phyloP scores from a whole-genome alignment of 2,888 invertebrate species.

The Willowsia nigromaculata region DNA sequence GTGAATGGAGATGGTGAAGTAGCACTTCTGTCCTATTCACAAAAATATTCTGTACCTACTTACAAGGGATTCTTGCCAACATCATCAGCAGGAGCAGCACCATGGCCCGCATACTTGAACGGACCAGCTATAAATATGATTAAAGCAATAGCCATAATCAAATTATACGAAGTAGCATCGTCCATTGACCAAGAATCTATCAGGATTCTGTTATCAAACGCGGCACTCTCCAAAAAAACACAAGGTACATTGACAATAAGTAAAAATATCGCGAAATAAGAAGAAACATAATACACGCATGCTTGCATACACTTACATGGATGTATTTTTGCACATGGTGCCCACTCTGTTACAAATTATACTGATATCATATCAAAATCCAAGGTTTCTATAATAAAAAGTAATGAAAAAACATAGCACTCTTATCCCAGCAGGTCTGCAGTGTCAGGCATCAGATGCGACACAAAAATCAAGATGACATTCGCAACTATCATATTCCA shows the following conservation, averaged over 20 bases:
- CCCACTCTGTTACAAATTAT: neutral
- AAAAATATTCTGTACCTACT: neutral
- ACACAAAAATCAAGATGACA: constrained; percentile 13
- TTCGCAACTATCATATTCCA: neutral
- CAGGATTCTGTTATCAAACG: neutral
- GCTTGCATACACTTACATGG: too few relatives aligned
- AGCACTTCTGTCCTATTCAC: neutral
- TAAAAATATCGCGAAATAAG: neutral
- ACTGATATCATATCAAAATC: constrained; percentile 20
- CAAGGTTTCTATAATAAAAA: constrained; percentile 7
- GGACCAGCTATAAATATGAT: neutral
- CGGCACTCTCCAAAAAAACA: constrained; percentile 4
- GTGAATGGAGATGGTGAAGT: constrained; percentile 14
- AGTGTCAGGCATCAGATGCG: too few relatives aligned
- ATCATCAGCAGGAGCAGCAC: neutral
- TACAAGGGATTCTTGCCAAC: neutral
- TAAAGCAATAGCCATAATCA: constrained; percentile 13
- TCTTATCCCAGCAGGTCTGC: neutral
- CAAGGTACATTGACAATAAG: constrained; percentile 6
- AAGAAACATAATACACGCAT: neutral
- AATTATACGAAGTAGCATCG: neutral
- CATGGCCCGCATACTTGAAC: neutral
- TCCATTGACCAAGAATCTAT: neutral
- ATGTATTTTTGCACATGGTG: too few relatives aligned
- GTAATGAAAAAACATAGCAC: neutral